Evolutionary conservation across 2,113 vertebrate species (phyloP), one percentile per base, ranked within the genome.

Genomic region (Tenrec ecaudatus): DNA sequence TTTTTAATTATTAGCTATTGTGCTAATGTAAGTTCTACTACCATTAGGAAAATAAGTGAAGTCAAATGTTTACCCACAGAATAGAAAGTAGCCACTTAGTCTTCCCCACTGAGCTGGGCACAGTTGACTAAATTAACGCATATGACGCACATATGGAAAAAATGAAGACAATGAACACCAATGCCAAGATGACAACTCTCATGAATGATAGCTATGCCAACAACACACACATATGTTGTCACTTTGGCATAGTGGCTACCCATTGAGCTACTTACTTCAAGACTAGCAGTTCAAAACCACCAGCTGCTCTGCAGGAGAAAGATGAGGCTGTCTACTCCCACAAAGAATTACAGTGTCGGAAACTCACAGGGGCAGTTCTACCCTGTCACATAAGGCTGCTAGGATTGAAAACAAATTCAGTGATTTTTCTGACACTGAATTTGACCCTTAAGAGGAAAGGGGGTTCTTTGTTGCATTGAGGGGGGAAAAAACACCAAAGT

Each of bases 401-500:
- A 53, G 47, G 47, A 53, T 53, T 53, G 5, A 53, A 53, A 53
- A 53, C 47, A 10, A 53, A 53, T 53, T 14, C 47, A 53, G 47
- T 53, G 12, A 53, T 53, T 79, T 62, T 75, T 40, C 20, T 43
- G 60, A 53, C 47, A 10, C 10, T 58, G n/a, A 38, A 73, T 57
- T 64, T 40, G 69, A 47, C 14, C 47, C 23, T 84, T 40, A 87
- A 79, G 7, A 94, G 81, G 95, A 92, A 94, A 68, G 4, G 83
- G 68, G 94, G 75, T 64, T 95, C 77, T 86, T 19, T 57, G 62
- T 88, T 95, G 77, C 88, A 86, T 93, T 90, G 36, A 40, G 89
- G 71, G 43, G n/a, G 9, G 47, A 53, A 78, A 90, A 93, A 38
- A 40, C 43, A 98, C 93, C 93, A 96, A 96, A 96, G 93, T 82